phyloP scores from a whole-genome alignment of 1,140 invertebrate species.

The Panagrolaimus sp. region DNA sequence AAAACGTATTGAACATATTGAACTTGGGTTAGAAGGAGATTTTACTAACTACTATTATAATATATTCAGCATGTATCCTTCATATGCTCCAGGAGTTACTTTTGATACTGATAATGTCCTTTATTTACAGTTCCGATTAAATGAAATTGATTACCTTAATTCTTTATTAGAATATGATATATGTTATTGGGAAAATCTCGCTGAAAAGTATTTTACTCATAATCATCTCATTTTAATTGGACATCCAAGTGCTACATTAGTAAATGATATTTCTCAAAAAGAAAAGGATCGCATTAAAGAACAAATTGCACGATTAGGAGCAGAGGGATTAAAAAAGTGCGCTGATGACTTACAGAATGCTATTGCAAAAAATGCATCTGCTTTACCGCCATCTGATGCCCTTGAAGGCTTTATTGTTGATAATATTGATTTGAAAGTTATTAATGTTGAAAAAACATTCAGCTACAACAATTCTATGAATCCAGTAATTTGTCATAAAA shows the following conservation, averaged over 20 bases:
- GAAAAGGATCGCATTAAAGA: constrained; percentile 64
- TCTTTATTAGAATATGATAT: constrained; percentile 66
- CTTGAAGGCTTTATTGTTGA: not conserved
- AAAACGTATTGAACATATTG: constrained; percentile 63
- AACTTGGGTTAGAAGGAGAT: constrained; percentile 67
- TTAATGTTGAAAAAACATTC: not conserved
- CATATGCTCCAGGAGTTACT: constrained; percentile 66
- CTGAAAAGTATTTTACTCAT: constrained; percentile 69
- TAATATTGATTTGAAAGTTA: too few relatives aligned
- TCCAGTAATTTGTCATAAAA: not conserved
- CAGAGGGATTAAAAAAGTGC: constrained; percentile 67
- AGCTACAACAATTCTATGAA: not conserved
- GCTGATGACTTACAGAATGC: constrained; percentile 66
- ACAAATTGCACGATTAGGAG: constrained; percentile 66
- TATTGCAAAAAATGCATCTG: constrained; percentile 69
- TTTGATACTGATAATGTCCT: constrained; percentile 65
- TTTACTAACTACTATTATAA: constrained; percentile 71
- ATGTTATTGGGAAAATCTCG: constrained; percentile 69
- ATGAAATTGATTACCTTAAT: constrained; percentile 67
- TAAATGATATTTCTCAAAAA: constrained; percentile 59
- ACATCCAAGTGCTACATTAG: constrained; percentile 59
- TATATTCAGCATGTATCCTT: constrained; percentile 73
- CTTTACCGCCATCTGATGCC: not conserved
- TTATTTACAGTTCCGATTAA: constrained; percentile 71
- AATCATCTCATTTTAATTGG: constrained; percentile 61